phyloP scores from a whole-genome alignment of 1,140 invertebrate genomes.

The Drosophila kikkawai region DNA sequence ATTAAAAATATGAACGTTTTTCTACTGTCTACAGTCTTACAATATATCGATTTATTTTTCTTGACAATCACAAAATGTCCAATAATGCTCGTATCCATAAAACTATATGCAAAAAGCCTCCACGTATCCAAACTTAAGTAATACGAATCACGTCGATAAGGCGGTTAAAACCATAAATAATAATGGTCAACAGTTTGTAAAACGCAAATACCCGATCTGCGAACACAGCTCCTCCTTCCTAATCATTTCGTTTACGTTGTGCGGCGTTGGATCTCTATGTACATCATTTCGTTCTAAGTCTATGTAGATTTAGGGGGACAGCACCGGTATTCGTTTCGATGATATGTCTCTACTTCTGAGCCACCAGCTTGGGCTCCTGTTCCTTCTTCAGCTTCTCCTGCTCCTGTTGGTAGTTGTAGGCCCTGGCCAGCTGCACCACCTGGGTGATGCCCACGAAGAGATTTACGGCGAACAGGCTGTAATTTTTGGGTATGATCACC shows the following conservation, averaged over 20 bases:
- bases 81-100: conserved; percentile 51
- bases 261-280: conserved; percentile 50
- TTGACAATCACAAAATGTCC: conserved; percentile 64
- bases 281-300: conserved; percentile 25
- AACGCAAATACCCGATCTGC: conserved; percentile 46
- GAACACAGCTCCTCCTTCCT: conserved; percentile 25
- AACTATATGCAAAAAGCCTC: conserved; percentile 66
- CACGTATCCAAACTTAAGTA: conserved; percentile 66
- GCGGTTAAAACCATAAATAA: conserved; percentile 56
- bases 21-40: conserved; percentile 62
- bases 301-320: conserved; percentile 20
- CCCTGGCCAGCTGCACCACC: conserved; percentile 70
- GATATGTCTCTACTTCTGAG: conserved; percentile 37
- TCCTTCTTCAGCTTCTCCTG: conserved; percentile 66
- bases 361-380: conserved; percentile 19
- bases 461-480: conserved; percentile 80
- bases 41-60: conserved; percentile 59
- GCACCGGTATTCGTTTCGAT: conserved; percentile 28
- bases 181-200: conserved; percentile 52
- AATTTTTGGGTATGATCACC: conserved; percentile 83
- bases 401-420: conserved; percentile 65
- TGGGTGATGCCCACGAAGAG: conserved; percentile 79
- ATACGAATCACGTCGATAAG: conserved; percentile 73
- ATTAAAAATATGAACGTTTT: background rate
- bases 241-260: conserved; percentile 47